A percentile compares a stretch with the other conserved stretches of the same genome.
These are phyloP conservation scores for Netelia fuscicornis DNA, from an alignment of 2,888 invertebrate species.

Conservation along the genomic window DNA sequence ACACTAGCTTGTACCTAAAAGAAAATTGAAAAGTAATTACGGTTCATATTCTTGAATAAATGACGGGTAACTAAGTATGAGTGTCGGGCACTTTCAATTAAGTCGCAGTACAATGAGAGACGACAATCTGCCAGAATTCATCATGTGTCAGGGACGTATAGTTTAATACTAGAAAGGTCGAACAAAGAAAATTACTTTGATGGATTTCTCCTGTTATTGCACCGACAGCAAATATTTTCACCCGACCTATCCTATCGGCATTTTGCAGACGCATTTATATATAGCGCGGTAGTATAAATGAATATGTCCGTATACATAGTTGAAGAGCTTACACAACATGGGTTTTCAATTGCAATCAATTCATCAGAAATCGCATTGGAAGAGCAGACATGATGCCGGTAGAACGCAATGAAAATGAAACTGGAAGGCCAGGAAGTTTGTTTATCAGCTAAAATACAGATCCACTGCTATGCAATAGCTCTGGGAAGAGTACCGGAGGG, in stretches of 20 bases:
- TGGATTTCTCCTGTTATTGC: neutral
- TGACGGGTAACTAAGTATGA: too few species aligned
- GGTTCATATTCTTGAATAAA: too few species aligned
- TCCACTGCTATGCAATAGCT: too few species aligned
- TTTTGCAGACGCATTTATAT: slow-evolving; percentile 2
- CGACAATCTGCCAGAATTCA: neutral
- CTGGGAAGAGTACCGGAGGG: too few species aligned
- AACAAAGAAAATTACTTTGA: neutral
- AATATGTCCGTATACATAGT: neutral
- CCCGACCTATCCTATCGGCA: neutral
- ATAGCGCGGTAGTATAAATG: neutral
- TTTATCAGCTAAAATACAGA: neutral
- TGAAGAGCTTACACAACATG: slow-evolving; percentile 51
- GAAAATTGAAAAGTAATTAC: too few species aligned
- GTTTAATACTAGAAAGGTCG: neutral
- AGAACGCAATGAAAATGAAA: neutral
- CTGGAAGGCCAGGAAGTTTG: neutral
- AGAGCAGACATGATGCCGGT: neutral
- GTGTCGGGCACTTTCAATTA: neutral
- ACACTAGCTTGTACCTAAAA: too few species aligned
- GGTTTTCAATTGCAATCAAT: slow-evolving; percentile 58
- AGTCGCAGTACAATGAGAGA: neutral
- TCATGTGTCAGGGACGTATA: neutral
- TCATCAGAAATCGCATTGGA: slow-evolving; percentile 49
- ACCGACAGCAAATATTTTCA: neutral